Evolutionary conservation across 2,797 vertebrate genomes (phyloP), one percentile per base, ranked within the genome.

Genomic region (Liparis tanakae): DNA sequence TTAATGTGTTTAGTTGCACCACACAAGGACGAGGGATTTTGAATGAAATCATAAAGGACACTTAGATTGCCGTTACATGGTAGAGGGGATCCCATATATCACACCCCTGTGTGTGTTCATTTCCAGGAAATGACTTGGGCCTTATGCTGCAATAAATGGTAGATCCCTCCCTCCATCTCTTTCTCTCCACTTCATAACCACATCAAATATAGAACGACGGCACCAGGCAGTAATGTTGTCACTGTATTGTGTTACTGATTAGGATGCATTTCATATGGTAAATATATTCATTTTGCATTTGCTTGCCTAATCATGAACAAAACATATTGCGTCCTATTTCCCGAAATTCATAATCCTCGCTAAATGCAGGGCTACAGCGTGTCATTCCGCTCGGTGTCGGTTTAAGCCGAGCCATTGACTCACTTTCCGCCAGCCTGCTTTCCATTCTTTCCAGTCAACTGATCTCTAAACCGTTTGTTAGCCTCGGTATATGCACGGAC

Each of bases 41-140:
- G 89, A 89, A 86, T 86, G 81, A 89, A 92, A 93, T 93, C 87
- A 89, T 90, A 91, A 92, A 93, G 83, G 90, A 92, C 92, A 90
- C 88, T 91, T 88, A 82, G 85, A 91, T 88, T 86, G 88, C 88
- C 60, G 78, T 93, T 93, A 91, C 89, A 89, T 88, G 89, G 87
- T 84, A 89, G 84, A 87, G 64, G 79, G 74, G 74, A 83, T 86
- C 75, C 81, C 83, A 92, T 91, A 87, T 71, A 92, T 92, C 87
- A 90, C 78, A 86, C 67, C 80, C 81, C 67, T 80, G 81, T 84
- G 85, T 88, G 82, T 85, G 82, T 91, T 93, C 86, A 87, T 89
- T 89, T 89, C 81, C 84, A 76, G 82, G 77, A 91, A 91, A 91
- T 90, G 83, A 89, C 88, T 89, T 14, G 33, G 62, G 81, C 78